Base-by-base conservation (phyloP, 2,797 vertebrate genomes). In the Knipowitschia caucasica region DNA sequence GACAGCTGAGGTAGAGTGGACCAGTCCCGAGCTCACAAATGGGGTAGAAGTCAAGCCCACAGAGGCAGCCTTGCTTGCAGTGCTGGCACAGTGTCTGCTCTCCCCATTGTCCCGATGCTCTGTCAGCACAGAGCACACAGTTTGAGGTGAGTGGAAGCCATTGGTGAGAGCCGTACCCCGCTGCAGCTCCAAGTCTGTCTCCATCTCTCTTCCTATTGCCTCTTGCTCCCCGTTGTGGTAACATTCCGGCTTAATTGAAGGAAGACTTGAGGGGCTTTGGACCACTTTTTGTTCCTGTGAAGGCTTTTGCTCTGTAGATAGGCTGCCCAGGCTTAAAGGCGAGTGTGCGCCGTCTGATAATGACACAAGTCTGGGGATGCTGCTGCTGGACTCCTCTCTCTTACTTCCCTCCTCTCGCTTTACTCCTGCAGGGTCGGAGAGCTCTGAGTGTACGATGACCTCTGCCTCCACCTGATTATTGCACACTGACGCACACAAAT, bases 361-460 rank as follows among this genome's bases (percentile, higher is more conserved):
- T 38, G 78, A 84, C 36, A 77, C 76, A 49, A 75, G 81, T 33
- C 71, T 59, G 66, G 73, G 75, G 51, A 39, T 59, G 36, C 61
- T 82, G 53, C 39, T 61, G 40, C 63, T 80, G 25, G 73, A 67
- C 40, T 59, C 73, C 3, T 76, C 73, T 18, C 35, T 57, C 17
- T 67, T 50, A 8, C 51, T 42, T 25, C 52, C 36, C 25, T 65
- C 73, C 54, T 79, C 74, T 12, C 59, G 57, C 45, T 62, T 68
- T 47, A 62, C 76, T 31, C 69, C 86, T 53, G 63, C 75, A 14
- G 87, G 88, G 15, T 95, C 92, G 7, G 91, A 89, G 56, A 95
- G 92, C 84, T 95, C 94, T 1, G 95, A 96, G 79, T 98, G 96
- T 65, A 99, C 95, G 0, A 98, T 98, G 73, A 99, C 95, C 29